These are phyloP conservation scores for Drosophila planitibia DNA, from an alignment of 2,888 invertebrate species.

Conservation along the genomic window DNA sequence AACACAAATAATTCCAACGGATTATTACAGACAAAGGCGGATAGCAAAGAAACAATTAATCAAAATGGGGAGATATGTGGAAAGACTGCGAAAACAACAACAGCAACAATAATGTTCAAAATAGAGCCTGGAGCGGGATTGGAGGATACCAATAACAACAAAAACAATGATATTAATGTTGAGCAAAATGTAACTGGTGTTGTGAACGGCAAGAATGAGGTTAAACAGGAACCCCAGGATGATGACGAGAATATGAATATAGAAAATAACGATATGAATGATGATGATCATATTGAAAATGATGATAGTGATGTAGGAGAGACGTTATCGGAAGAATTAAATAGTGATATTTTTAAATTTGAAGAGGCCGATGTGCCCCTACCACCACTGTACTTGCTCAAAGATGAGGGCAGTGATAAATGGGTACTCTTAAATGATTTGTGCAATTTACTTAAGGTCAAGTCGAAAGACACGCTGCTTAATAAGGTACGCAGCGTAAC, in stretches of 20 bases:
- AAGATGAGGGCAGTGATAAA: constrained; percentile 89
- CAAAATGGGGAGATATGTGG: constrained; percentile 72
- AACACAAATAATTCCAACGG: constrained; percentile 23
- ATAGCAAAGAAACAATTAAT: constrained; percentile 47
- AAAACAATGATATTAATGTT: constrained; percentile 55
- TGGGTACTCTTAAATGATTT: constrained; percentile 94
- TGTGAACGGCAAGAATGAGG: constrained; percentile 74
- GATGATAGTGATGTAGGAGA: constrained; percentile 45
- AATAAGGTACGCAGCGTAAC: constrained; percentile 87
- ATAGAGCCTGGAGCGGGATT: constrained; percentile 49
- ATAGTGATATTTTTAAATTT: constrained; percentile 90
- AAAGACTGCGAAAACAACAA: constrained; percentile 64
- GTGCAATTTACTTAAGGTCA: constrained; percentile 91
- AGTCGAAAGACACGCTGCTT: constrained; percentile 92
- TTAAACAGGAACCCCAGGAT: constrained; percentile 58
- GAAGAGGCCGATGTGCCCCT: constrained; percentile 92
- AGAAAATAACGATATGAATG: constrained; percentile 10
- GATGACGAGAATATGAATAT: constrained; percentile 34
- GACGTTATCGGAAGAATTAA: constrained; percentile 63
- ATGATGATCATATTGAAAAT: constrained; percentile 16
- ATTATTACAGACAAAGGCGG: constrained; percentile 20
- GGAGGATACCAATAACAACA: constrained; percentile 60
- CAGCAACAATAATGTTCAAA: constrained; percentile 54
- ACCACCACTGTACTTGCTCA: constrained; percentile 92
- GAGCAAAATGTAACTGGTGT: constrained; percentile 69